phyloP scores from a whole-genome alignment of 23 tunicate genomes.

The Trididemnum clinides region DNA sequence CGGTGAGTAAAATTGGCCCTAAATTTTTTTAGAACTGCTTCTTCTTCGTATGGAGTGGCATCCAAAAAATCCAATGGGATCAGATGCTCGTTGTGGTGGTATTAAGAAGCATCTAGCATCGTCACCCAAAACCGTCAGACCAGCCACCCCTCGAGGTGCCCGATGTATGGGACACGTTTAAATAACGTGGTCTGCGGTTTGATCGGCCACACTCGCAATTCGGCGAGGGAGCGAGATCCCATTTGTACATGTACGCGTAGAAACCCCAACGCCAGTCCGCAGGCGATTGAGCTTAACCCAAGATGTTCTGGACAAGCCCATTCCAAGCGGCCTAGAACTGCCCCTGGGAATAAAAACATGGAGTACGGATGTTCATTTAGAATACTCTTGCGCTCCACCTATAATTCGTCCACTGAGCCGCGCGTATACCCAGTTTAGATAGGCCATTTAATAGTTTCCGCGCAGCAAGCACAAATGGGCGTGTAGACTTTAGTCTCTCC shows the following conservation, averaged over 20 bases:
- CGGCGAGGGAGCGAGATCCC: background rate
- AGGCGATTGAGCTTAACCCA: background rate
- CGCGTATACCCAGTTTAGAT: too few relatives aligned
- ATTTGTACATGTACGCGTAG: slow-evolving; percentile 7
- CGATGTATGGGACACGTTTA: background rate
- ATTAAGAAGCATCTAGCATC: too few relatives aligned
- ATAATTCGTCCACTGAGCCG: background rate
- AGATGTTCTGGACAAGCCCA: too few relatives aligned
- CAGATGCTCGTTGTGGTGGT: too few relatives aligned
- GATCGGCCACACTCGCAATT: background rate
- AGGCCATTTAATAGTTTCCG: too few relatives aligned
- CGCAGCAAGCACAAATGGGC: too few relatives aligned
- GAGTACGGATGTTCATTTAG: background rate
- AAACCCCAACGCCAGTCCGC: slow-evolving; percentile 6
- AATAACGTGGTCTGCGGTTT: background rate
- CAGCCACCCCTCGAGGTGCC: background rate
- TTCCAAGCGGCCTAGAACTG: background rate
- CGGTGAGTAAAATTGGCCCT: background rate
- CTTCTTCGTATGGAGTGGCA: too few relatives aligned
- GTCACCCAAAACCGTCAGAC: background rate
- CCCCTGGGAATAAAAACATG: background rate
- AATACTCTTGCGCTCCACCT: background rate
- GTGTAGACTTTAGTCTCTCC: too few relatives aligned
- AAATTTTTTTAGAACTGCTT: background rate
- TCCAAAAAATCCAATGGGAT: too few relatives aligned